Base-by-base conservation (phyloP, 2,888 invertebrate genomes). In the Agrotis clavis region DNA sequence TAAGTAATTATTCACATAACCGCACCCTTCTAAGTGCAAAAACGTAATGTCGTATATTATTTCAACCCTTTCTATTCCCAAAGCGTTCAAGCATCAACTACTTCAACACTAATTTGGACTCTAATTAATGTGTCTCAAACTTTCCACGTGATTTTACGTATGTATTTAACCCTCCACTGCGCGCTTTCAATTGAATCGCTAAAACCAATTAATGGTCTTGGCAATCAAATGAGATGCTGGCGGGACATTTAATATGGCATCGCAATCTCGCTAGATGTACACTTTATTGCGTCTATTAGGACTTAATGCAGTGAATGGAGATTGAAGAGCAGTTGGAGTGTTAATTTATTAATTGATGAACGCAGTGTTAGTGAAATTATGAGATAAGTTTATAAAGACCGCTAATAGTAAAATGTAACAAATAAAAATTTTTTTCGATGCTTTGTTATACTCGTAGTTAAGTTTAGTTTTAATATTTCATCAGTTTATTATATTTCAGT, bases 151-250 rank as follows among this genome's bases (percentile, higher is more conserved):
- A 82, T 79, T 80, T 79, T 57, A 80, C 66, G 48, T 79, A 50
- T 61, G 68, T 74, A 79, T 79, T 72, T 68, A 79, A 82, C 80
- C 68, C 75, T 83, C 47, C 60, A 57, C 60, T 79, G 83, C 71
- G 82, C 69, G 68, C 69, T 71, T 76, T 73, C 71, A 80, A 83
- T 82, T 74, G 72, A 85, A 85, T 67, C n/a, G 76, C 71, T 83
- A 53, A 83, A 83, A 80, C 70, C 86, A 83, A 83, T 83, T 76
- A 85, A 83, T 83, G 68, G 63, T 57, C 54, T 82, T 72, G 68
- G 68, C 54, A 68, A 83, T 74, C 60, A 68, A 81, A 81, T 74
- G 70, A 67, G 67, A 71, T 60, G 61, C 63, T 54, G 57, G 48
- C 25, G 30, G 54, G 53, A 62, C 69, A 54, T 72, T 76, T 83